Percentiles rank a stretch among this genome's conserved stretches.
phyloP scores from a whole-genome alignment of 2,797 vertebrate species.

The Leptodactylus fallax region DNA sequence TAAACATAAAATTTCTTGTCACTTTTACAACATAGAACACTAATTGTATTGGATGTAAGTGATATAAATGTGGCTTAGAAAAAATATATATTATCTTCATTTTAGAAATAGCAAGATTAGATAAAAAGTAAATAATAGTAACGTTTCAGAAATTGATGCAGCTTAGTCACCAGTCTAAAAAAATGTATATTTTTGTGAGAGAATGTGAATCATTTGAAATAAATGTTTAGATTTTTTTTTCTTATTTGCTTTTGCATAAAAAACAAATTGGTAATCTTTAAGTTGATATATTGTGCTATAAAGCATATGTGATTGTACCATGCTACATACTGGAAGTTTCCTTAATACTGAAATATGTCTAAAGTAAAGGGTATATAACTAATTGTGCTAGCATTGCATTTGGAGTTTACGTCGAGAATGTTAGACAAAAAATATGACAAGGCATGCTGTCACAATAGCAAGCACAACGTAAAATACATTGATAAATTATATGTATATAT shows the following conservation, averaged over 20 bases:
- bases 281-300: conserved; percentile 63
- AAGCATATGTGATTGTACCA: conserved; percentile 71
- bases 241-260: conserved; percentile 65
- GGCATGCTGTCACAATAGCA: conserved; percentile 78
- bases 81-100: conserved; percentile 79
- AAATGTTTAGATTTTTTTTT: conserved; percentile 58
- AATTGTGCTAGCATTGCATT: conserved; percentile 69
- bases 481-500: conserved; percentile 77
- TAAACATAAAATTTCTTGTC: conserved; percentile 48
- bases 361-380: conserved; percentile 74
- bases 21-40: conserved; percentile 60
- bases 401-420: conserved; percentile 72
- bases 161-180: conserved; percentile 74
- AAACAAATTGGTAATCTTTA: conserved; percentile 64
- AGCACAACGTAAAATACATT: conserved; percentile 72
- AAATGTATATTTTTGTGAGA: conserved; percentile 69
- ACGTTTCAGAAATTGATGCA: conserved; percentile 75
- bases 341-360: conserved; percentile 63
- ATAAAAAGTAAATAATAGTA: conserved; percentile 79
- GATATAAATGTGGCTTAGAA: conserved; percentile 81
- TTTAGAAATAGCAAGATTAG: conserved; percentile 79
- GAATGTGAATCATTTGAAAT: conserved; percentile 67
- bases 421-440: conserved; percentile 75
- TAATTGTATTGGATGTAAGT: conserved; percentile 73
- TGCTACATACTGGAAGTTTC: conserved; percentile 71